Evolutionary conservation across 2,113 vertebrate genomes (phyloP).

Genomic region (Crotalus horridus): DNA sequence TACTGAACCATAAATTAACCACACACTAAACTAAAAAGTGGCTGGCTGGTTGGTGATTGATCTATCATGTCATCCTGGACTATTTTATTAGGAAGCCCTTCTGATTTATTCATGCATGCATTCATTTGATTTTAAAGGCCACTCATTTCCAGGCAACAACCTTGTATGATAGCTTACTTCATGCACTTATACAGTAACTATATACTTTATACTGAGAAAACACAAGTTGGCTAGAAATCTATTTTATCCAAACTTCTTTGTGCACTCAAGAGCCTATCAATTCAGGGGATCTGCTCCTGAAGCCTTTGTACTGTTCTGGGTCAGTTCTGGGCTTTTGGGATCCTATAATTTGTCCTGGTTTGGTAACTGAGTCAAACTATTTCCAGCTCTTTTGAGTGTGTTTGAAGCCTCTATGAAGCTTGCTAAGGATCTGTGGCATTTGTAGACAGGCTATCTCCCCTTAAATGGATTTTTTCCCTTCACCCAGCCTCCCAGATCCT

Average conservation of each 20-base stretch:
- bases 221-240: not conserved
- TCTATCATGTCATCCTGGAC: not conserved
- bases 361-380: not conserved
- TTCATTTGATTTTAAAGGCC: not conserved
- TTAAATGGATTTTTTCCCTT: not conserved
- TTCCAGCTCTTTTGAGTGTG: not conserved
- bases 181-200: not conserved
- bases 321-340: not conserved
- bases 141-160: not conserved
- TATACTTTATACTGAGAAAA: not conserved
- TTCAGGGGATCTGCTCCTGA: not conserved
- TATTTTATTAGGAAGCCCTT: not conserved
- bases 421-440: not conserved
- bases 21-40: not conserved
- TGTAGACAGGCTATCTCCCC: not conserved
- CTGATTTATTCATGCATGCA: not conserved
- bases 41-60: not conserved
- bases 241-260: not conserved
- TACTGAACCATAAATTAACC: not conserved
- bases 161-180: not conserved
- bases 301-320: not conserved
- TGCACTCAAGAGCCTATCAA: not conserved
- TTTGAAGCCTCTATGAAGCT: not conserved
- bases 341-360: not conserved
- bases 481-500: not conserved